Base-by-base conservation (phyloP, 2,888 invertebrate genomes). In the Ormyrus labotus region DNA sequence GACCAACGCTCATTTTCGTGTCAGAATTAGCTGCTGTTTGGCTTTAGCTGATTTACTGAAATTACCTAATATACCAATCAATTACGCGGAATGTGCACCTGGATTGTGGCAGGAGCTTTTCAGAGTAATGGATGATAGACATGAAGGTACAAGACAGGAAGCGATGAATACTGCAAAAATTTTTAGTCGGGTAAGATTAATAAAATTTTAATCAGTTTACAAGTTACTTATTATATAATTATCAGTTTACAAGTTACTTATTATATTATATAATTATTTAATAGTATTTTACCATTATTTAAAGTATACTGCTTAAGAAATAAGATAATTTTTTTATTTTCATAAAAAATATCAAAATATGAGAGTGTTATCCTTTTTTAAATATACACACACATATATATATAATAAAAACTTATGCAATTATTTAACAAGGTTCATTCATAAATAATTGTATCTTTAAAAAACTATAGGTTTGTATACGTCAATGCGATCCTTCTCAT, bases 41-140 rank as follows among this genome's bases (percentile, higher is more conserved):
- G 98, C 97, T 0, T 92, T 98, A 0, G 93, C 95, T 53, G 98
- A 98, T 91, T 92, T 98, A 63, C 91, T 98, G 71, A 88, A 88
- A 83, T 87, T 87, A 19, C 64, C 83, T 83, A 89, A 88, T 78
- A 88, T 87, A 57, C 85, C 87, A 48, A 87, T 91, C 47, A 86
- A 90, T 82, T 88, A 94, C 58, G 92, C 92, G 0, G 85, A 87
- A 83, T 87, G 82, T 61, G 88, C 86, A 19, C 87, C 90, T 0
- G 94, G 94, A 81, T 92, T 97, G 64, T 98, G 98, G 97, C 92
- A 92, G 53, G 95, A 96, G 87, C 91, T 98, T 82, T 96, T 98
- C 89, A 92, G 97, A 34, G 98, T 98, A 0, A 96, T 97, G 95
- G 98, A 98, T 89, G 98, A 98, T 90, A 96, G 97, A 85, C 98